phyloP scores from a whole-genome alignment of 2,797 vertebrate species.

The Platalea minor region DNA sequence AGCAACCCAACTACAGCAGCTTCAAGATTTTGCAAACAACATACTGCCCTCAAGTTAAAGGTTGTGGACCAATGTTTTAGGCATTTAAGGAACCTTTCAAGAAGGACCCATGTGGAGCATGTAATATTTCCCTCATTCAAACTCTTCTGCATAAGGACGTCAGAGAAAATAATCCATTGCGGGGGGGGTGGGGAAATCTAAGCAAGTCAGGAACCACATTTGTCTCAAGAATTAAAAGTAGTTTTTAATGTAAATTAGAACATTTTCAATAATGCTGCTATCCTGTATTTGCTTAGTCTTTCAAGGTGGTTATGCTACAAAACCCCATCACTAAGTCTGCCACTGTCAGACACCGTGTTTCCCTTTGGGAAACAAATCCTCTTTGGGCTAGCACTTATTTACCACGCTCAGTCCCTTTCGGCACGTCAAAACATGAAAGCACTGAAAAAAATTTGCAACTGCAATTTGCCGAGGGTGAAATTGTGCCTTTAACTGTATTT shows the following conservation, averaged over 20 bases:
- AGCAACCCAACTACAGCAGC: not conserved
- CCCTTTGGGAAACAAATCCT: not conserved
- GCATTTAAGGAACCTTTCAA: not conserved
- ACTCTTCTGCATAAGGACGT: not conserved
- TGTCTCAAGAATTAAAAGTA: not conserved
- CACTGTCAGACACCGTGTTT: not conserved
- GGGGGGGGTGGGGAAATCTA: too few relatives aligned
- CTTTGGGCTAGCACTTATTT: not conserved
- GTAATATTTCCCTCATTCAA: not conserved
- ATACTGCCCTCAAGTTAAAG: not conserved
- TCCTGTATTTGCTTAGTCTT: not conserved
- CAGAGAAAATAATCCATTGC: not conserved
- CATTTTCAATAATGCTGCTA: not conserved
- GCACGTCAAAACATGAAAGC: not conserved
- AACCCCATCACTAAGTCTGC: not conserved
- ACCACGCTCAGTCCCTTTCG: not conserved
- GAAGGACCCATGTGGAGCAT: rapidly evolving
- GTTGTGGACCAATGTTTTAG: not conserved
- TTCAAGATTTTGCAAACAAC: not conserved
- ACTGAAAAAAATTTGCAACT: not conserved
- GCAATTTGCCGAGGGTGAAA: not conserved
- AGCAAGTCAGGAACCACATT: not conserved
- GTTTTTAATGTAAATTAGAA: not conserved
- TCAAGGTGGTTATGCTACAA: not conserved
- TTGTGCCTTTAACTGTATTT: not conserved